These are phyloP conservation scores for Aphidius gifuensis DNA, from an alignment of 1,140 invertebrate species.

Conservation along the genomic window DNA sequence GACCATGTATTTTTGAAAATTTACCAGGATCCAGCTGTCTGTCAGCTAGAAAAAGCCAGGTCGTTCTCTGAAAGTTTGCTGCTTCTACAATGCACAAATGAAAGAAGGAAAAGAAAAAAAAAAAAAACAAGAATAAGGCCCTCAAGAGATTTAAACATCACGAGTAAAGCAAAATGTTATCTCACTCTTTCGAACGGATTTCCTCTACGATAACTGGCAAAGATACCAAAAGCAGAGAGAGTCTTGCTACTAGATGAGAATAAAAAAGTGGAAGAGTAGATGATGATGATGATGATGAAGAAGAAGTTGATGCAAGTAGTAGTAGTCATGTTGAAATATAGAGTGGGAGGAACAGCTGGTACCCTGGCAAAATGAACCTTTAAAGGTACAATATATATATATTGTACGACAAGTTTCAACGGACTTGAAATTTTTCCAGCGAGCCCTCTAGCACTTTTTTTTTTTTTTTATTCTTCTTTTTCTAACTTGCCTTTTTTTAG, in stretches of 20 bases:
- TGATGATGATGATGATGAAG: conserved; percentile 21
- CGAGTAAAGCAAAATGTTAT: conserved; percentile 13
- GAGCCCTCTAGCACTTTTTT: background rate
- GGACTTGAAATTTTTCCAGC: conserved; percentile 20
- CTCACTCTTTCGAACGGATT: conserved; percentile 12
- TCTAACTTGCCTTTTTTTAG: too few species aligned
- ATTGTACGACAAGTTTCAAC: conserved; percentile 4
- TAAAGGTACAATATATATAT: conserved; percentile 19
- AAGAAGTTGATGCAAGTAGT: background rate
- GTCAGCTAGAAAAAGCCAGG: background rate
- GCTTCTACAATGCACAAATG: background rate
- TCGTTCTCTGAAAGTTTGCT: too few species aligned
- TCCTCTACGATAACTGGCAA: conserved; percentile 19
- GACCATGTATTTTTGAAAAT: conserved; percentile 24
- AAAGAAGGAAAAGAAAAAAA: background rate
- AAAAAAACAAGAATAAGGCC: background rate
- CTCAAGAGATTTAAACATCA: conserved; percentile 6
- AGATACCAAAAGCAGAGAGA: conserved; percentile 10
- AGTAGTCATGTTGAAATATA: background rate
- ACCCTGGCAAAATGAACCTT: conserved; percentile 15
- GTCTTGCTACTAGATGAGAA: conserved; percentile 17
- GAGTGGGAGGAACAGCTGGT: conserved; percentile 27
- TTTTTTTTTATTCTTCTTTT: too few species aligned
- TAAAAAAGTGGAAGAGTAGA: conserved; percentile 11
- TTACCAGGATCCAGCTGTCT: conserved; percentile 24